Base-by-base conservation (phyloP, 1,140 invertebrate species). In the Sweltsa coloradensis region DNA sequence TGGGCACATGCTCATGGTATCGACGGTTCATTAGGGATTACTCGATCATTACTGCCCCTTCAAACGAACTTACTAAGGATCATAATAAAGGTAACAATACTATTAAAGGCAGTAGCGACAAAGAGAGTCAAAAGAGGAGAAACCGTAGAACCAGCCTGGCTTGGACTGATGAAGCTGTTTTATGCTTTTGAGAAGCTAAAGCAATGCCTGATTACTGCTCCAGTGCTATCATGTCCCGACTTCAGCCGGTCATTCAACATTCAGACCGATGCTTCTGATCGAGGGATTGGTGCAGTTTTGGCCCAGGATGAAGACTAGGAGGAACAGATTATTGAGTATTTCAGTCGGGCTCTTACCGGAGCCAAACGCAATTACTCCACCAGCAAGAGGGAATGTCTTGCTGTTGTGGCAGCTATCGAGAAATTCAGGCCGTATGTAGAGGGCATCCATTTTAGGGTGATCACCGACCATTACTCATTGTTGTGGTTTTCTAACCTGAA, bases 371-470 rank as follows among this genome's bases (percentile, higher is more conserved):
- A 65, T 34, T 73, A 63, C 39, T 51, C 44, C 2, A 57, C 53
- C 5, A 63, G 60, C 4, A 62, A 71, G 51, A 49, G 56, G 42
- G 66, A 70, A 54, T 57, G 52, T 19, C 45, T 67, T 19, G 67
- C 60, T 5, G 51, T 68, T 16, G 53, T 65, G 5, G 66, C 54
- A 54, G 56, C 57, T 5, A 54, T 65, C 23, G 53, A 65, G 47
- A 63, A 67, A 39, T 71, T 70, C 49, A 50, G 61, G 29, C 51
- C 57, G 4, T 73, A 66, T 51, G 21, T 71, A 3, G 57, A 44
- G 40, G 50, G 60, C 2, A 40, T 56, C 2, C 23, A 55, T 24
- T 70, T 71, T 47, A 50, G 47, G 4, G 49, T 69, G 3, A 51
- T 65, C 21, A 60, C 57, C 13, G 57, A 67, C 45, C 57, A 56